Conservation (phyloP, 2,113 vertebrate species). For the Gorsachius goisagi region DNA sequence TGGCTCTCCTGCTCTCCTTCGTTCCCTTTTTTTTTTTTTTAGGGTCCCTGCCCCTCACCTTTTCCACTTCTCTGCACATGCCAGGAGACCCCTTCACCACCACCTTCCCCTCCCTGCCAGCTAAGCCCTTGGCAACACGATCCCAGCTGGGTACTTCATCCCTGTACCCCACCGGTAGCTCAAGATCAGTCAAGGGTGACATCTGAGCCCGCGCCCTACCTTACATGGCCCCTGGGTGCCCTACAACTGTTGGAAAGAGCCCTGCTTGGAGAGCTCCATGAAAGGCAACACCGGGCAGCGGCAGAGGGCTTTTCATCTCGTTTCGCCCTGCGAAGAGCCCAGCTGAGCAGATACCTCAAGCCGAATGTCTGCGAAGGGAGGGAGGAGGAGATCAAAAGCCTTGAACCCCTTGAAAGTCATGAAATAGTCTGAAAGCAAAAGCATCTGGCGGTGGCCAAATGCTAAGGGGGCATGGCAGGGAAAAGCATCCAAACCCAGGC, state of each 20-base stretch:
- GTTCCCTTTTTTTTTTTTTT: background rate
- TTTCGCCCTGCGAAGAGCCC: background rate
- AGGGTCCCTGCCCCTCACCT: background rate
- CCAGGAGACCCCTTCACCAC: background rate
- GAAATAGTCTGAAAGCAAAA: background rate
- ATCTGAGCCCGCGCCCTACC: conserved; percentile 37
- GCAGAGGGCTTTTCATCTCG: background rate
- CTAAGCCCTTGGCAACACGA: background rate
- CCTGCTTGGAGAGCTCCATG: background rate
- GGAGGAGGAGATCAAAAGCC: background rate
- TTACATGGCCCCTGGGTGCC: background rate
- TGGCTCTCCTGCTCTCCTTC: no score
- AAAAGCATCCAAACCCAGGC: background rate
- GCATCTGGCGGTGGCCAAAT: background rate
- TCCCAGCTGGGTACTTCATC: background rate
- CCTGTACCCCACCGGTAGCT: background rate
- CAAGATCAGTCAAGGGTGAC: conserved; percentile 47
- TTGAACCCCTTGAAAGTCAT: background rate
- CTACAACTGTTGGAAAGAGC: conserved; percentile 24
- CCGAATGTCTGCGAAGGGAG: background rate
- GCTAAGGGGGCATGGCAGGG: background rate
- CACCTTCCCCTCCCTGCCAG: background rate
- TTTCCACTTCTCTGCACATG: background rate
- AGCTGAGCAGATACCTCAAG: background rate
- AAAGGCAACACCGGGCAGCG: conserved; percentile 19